Conservation (phyloP, 2,797 vertebrate genomes). For the Enteromius trimaculatus region DNA sequence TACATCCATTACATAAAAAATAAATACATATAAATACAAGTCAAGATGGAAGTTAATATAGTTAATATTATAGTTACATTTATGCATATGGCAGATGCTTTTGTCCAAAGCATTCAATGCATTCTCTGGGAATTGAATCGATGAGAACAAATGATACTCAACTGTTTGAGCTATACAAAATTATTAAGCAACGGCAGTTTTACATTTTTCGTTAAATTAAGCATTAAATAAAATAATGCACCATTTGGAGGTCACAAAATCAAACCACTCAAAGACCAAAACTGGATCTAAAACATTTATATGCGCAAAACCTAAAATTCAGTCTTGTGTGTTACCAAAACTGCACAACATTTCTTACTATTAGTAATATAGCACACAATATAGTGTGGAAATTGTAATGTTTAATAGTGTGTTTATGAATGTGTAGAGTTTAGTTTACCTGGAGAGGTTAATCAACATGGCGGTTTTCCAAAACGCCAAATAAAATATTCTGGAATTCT, state of each 20-base stretch:
- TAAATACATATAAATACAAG: background rate
- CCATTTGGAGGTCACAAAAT: background rate
- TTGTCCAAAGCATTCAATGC: background rate
- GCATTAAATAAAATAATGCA: background rate
- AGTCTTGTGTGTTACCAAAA: background rate
- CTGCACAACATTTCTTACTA: background rate
- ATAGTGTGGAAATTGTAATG: background rate
- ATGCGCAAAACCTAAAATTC: background rate
- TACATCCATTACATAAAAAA: background rate
- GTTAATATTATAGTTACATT: background rate
- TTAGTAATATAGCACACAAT: background rate
- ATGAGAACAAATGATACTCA: no score
- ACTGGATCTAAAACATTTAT: background rate
- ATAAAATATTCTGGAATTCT: conserved; percentile 52
- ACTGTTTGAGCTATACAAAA: background rate
- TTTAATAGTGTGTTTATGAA: background rate
- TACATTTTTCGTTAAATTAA: no score
- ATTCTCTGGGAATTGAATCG: background rate
- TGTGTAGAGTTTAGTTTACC: background rate
- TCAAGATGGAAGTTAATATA: background rate
- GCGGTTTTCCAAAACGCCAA: conserved; percentile 40
- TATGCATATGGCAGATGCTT: background rate
- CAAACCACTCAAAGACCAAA: background rate
- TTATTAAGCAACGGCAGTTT: background rate
- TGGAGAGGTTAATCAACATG: conserved; percentile 10